Evolutionary conservation across 2,113 vertebrate species (phyloP).

Genomic region (Bufo bufo): DNA sequence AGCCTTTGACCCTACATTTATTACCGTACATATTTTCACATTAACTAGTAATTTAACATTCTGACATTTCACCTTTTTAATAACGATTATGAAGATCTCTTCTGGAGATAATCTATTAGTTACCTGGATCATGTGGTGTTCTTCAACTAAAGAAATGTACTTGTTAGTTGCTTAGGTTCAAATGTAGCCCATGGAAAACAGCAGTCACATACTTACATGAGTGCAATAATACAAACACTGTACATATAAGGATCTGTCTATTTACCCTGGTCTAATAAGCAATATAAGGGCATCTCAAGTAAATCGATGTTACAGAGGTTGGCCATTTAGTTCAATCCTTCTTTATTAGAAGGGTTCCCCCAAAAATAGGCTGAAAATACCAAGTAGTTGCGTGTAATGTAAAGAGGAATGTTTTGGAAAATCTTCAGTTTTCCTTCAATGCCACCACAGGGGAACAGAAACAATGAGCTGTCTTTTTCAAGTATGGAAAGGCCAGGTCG

Average conservation of each 20-base stretch:
- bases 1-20: background rate
- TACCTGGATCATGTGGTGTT: background rate
- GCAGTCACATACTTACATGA: background rate
- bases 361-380: too few species aligned
- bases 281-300: background rate
- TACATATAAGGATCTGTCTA: background rate
- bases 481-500: too few species aligned
- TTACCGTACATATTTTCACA: background rate
- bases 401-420: too few species aligned
- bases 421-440: background rate
- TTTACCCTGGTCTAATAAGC: background rate
- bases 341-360: too few species aligned
- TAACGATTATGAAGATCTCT: background rate
- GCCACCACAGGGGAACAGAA: background rate
- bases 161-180: background rate
- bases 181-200: background rate
- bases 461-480: too few species aligned
- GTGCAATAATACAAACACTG: background rate
- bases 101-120: background rate
- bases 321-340: too few species aligned
- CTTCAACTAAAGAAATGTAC: background rate
- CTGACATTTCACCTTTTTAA: conserved; percentile 11
- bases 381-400: too few species aligned
- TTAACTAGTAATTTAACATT: conserved; percentile 1
- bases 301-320: background rate